Base-by-base conservation (phyloP, 30 jellyfish, hydroid and myxozoan species). In the Hydractinia echinata region DNA sequence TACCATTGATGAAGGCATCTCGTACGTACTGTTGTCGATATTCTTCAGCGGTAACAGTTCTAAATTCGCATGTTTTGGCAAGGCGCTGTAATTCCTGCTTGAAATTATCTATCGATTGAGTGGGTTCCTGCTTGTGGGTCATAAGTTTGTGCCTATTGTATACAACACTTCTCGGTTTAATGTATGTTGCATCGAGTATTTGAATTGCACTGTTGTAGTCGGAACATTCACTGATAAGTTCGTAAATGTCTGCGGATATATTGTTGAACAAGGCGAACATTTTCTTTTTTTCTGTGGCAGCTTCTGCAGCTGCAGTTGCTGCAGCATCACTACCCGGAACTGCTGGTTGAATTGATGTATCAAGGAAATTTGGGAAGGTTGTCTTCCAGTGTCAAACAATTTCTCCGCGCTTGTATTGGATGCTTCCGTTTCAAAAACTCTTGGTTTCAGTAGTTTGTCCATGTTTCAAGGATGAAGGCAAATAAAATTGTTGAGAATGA, bases 131-230 rank as follows among this genome's bases (percentile, higher is more conserved):
- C n/a, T n/a, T n/a, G n/a, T n/a, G 89, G 21, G 97, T 84, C 44
- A 89, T 88, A 49, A 89, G 70, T n/a, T 67, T 61, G 89, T 89
- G 95, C 10, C 95, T 64, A 39, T 87, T 91, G 67, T 77, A 74
- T 50, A 89, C 76, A 80, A 79, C 95, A 72, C 81, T 89, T 62
- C 77, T 67, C 53, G 92, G 79, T 80, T 84, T 84, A 67, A 89
- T 76, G 73, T 79, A 85, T 61, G 81, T 51, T 5, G 88, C 73
- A 66, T 89, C 72, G 16, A 89, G 87, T 39, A 72, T 55, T 11
- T 62, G 48, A 55, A 85, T 89, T 53, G 92, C 92, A 55, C 53
- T 71, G 72, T 89, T 85, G 51, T 79, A 85, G 14, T 71, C 66
- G 11, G 56, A 62, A 18, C 84, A 76, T 50, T 89, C 95, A 52